A percentile compares a stretch with the other conserved stretches of the same genome.
These are phyloP conservation scores for Ennomos quercinarius DNA, from an alignment of 2,888 invertebrate genomes.

Conservation along the genomic window DNA sequence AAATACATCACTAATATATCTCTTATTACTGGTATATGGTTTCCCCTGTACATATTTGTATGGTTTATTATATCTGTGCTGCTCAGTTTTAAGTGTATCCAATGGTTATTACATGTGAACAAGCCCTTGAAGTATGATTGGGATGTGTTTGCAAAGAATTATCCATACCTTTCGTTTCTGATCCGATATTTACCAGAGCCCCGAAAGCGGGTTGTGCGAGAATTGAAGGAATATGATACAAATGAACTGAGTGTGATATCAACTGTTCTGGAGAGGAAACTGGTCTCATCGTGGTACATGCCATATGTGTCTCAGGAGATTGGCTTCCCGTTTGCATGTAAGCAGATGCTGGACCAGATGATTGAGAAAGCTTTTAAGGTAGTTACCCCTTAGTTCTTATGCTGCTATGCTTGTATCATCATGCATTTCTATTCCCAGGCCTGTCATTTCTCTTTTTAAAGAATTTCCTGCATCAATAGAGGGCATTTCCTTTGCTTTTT, in stretches of 20 bases:
- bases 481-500: too few relatives aligned
- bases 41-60: slow-evolving; percentile 68
- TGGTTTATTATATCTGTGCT: slow-evolving; percentile 75
- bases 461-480: too few relatives aligned
- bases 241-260: slow-evolving; percentile 79
- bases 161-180: slow-evolving; percentile 60
- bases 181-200: slow-evolving; percentile 53
- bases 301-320: slow-evolving; percentile 79
- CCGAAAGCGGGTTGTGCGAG: slow-evolving; percentile 39
- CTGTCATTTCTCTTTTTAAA: too few relatives aligned
- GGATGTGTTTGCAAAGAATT: slow-evolving; percentile 56
- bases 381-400: slow-evolving; percentile 23
- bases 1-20: slow-evolving; percentile 74
- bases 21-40: slow-evolving; percentile 73
- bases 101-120: slow-evolving; percentile 81
- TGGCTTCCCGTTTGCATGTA: slow-evolving; percentile 80
- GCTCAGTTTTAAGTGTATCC: slow-evolving; percentile 81
- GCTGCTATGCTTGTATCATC: too few relatives aligned
- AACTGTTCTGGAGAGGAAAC: slow-evolving; percentile 72
- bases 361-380: slow-evolving; percentile 79
- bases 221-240: slow-evolving; percentile 72
- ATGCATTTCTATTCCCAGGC: too few relatives aligned
- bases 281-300: slow-evolving; percentile 81
- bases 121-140: slow-evolving; percentile 79
- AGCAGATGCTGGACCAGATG: slow-evolving; percentile 81